These are phyloP conservation scores for Megastigmus dorsalis DNA, from an alignment of 2,888 invertebrate genomes.

Conservation along the genomic window DNA sequence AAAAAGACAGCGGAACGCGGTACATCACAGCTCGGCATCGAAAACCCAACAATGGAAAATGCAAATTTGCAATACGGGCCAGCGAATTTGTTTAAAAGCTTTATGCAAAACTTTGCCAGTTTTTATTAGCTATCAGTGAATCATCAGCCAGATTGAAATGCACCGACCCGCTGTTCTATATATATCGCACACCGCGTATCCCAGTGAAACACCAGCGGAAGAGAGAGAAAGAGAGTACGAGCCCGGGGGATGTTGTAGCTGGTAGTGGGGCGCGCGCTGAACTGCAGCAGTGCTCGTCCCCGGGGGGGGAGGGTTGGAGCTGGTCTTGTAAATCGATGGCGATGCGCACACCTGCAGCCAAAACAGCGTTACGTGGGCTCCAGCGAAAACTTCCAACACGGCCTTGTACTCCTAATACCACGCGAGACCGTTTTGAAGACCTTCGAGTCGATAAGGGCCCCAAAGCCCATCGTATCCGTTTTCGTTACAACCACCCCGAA, in stretches of 20 bases:
- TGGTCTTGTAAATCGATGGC: constrained; percentile 46
- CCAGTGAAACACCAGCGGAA: too few relatives aligned
- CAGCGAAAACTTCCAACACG: constrained; percentile 45
- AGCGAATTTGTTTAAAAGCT: constrained; percentile 44
- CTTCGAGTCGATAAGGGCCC: constrained; percentile 57
- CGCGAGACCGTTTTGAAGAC: constrained; percentile 51
- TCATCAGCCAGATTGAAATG: constrained; percentile 49
- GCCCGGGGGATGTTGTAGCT: too few relatives aligned
- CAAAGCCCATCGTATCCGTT: too few relatives aligned
- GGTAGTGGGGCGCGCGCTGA: not conserved
- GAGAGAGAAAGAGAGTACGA: too few relatives aligned
- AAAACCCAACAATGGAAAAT: constrained; percentile 16
- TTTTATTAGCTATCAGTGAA: constrained; percentile 54
- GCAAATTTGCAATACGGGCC: constrained; percentile 26
- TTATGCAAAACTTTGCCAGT: constrained; percentile 31
- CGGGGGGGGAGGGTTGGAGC: not conserved
- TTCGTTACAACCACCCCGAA: too few relatives aligned
- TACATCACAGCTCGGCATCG: not conserved
- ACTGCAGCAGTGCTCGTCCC: not conserved
- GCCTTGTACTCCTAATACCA: constrained; percentile 61
- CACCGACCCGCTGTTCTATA: not conserved
- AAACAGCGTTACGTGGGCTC: too few relatives aligned
- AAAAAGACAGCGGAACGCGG: not conserved
- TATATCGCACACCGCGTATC: not conserved
- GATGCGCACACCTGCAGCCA: constrained; percentile 44